These are phyloP conservation scores for Thinocorus orbignyianus DNA, from an alignment of 2,113 vertebrate species.

Conservation along the genomic window DNA sequence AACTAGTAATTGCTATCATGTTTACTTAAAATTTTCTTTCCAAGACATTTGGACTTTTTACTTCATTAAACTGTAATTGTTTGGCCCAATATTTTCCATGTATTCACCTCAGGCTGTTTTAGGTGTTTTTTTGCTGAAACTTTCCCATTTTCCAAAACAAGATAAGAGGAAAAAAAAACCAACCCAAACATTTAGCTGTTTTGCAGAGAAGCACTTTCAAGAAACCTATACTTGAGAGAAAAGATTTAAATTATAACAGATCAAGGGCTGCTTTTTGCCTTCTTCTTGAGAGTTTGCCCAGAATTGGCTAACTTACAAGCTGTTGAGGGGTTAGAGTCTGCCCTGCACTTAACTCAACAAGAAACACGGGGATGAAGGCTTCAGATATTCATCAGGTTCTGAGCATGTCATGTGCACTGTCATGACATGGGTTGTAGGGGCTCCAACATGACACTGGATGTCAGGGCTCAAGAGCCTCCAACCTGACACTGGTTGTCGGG, in stretches of 20 bases:
- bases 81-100: background rate
- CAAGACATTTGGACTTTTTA: background rate
- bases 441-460: background rate
- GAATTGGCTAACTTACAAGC: background rate
- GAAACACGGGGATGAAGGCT: background rate
- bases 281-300: background rate
- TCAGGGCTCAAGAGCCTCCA: background rate
- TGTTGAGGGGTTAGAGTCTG: background rate
- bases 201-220: background rate
- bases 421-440: background rate
- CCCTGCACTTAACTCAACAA: background rate
- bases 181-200: background rate
- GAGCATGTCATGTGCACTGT: background rate
- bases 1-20: background rate
- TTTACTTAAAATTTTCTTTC: background rate
- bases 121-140: background rate
- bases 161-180: background rate
- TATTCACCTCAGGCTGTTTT: background rate
- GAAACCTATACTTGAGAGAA: background rate
- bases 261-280: background rate
- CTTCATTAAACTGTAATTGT: background rate
- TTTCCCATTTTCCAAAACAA: constrained; percentile 1
- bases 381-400: background rate
- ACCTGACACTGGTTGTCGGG: background rate
- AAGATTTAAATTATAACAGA: background rate